Conservation (phyloP, 2,797 vertebrate species). For the Amphiprion clarkii region DNA sequence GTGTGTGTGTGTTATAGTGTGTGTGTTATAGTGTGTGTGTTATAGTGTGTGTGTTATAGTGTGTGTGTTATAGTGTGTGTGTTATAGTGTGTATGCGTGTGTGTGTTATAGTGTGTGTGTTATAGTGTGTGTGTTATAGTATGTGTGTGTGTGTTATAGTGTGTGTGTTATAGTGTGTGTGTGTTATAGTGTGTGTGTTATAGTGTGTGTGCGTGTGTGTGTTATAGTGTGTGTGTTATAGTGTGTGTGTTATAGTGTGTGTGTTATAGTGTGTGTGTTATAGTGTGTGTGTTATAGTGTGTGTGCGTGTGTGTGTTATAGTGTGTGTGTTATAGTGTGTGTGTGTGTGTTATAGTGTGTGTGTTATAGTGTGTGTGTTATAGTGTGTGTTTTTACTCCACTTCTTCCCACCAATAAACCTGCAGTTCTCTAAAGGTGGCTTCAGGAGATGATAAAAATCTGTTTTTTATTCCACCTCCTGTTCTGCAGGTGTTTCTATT, state of each 20-base stretch:
- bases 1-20: conserved; percentile 13
- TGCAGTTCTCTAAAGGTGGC: no score
- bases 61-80: no score
- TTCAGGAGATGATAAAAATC: no score
- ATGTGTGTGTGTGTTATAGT: conserved; percentile 15
- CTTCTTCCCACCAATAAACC: no score
- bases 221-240: background rate
- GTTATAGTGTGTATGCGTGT: conserved; percentile 23
- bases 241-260: background rate
- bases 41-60: no score
- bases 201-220: no score
- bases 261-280: conserved; percentile 29
- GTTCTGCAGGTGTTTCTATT: no score
- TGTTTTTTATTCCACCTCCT: no score
- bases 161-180: conserved; percentile 26
- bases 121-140: no score
- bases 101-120: conserved; percentile 1
- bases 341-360: conserved; percentile 8
- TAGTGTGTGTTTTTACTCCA: no score
- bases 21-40: no score
- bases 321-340: conserved; percentile 31
- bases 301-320: conserved; percentile 47
- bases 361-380: no score
- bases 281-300: conserved; percentile 44
- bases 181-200: background rate